Evolutionary conservation across 2,888 invertebrate species (phyloP), one percentile per base, ranked within the genome.

Genomic region (Abscondita cerata): DNA sequence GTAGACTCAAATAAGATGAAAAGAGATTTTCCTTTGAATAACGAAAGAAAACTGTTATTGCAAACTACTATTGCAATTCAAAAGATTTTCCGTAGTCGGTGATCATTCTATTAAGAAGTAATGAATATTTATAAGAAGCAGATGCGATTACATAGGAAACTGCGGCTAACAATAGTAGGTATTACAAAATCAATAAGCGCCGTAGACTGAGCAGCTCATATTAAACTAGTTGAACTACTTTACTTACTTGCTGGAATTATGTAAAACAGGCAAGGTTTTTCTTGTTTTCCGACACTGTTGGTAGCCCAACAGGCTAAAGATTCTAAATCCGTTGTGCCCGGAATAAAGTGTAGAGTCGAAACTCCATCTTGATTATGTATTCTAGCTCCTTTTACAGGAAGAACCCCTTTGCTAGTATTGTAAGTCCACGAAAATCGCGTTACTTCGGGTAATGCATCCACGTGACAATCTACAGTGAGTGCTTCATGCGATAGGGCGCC

Each of bases 221-320:
- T 18, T 46, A n/a, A 36, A n/a, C 4, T 12, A 36, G n/a, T 44
- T 18, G 19, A 44, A 48, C 48, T 20, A 25, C 18, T 52, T 52
- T 70, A 83, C 86, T 84, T 84, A 93, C 93, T 89, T 70, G 92
- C 93, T 72, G 91, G 90, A 73, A 92, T 83, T 59, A 95, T 86
- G 81, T 91, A 88, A 78, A 93, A 92, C 55, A 92, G 81, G 75
- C 95, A 95, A 0, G 95, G 94, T 65, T 85, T 86, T 66, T 86
- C 83, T 80, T 95, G 95, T 69, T 89, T 86, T 20, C 95, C 95
- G 12, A 94, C 89, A 66, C 86, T 86, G 78, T 95, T 95, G 77
- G 88, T 89, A 2, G 93, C 93, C 93, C 93, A 94, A 77, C 95
- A 95, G 3, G 92, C 91, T 16, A 95, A 81, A 72, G 92, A 92